Conservation (phyloP, 2,113 vertebrate species). For the Eolophus roseicapilla region DNA sequence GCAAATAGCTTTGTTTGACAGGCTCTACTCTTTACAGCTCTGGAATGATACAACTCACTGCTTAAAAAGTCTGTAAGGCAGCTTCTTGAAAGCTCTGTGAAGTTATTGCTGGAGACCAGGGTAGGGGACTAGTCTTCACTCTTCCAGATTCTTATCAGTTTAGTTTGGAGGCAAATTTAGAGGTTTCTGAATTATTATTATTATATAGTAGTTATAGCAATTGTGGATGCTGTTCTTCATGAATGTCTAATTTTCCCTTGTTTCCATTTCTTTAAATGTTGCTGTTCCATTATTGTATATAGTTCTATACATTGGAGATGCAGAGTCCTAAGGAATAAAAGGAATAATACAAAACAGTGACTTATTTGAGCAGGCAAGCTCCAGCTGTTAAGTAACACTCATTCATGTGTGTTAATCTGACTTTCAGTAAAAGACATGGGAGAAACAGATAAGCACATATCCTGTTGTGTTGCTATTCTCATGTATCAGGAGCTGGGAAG, state of each 20-base stretch:
- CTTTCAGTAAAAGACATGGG: not conserved
- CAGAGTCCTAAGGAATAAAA: not conserved
- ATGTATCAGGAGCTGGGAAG: not conserved
- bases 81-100: not conserved
- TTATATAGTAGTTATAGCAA: not conserved
- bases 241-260: not conserved
- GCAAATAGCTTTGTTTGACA: not conserved
- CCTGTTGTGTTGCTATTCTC: not conserved
- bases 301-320: not conserved
- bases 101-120: not conserved
- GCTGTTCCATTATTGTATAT: not conserved
- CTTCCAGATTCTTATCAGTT: not conserved
- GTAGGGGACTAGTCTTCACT: not conserved
- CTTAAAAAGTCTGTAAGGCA: not conserved
- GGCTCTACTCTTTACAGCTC: not conserved
- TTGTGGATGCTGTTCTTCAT: not conserved
- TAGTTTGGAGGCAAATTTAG: not conserved
- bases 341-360: not conserved
- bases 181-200: not conserved
- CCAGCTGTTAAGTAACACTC: not conserved
- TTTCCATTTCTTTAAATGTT: not conserved
- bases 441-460: not conserved
- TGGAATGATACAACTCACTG: not conserved
- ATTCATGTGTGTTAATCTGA: not conserved
- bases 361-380: not conserved